Evolutionary conservation across 1,140 invertebrate genomes (phyloP).

Genomic region (Melitaea cinxia): DNA sequence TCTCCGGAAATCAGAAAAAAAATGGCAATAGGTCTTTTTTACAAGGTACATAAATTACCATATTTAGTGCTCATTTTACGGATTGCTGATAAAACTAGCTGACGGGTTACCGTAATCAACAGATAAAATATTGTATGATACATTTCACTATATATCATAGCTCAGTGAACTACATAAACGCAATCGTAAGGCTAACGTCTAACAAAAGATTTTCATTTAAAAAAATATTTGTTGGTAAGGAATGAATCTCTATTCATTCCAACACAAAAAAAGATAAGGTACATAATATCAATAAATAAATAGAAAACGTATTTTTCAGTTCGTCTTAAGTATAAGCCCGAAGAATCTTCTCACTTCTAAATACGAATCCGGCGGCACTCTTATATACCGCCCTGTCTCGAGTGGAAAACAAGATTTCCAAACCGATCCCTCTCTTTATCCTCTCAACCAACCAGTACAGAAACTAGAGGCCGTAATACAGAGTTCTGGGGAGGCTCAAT

Average conservation of each 20-base stretch:
- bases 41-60: constrained; percentile 83
- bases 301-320: constrained; percentile 56
- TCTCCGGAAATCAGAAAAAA: constrained; percentile 85
- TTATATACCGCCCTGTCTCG: constrained; percentile 84
- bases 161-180: no score
- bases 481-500: constrained; percentile 86
- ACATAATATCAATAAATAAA: no score
- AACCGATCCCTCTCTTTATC: constrained; percentile 85
- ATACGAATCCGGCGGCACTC: constrained; percentile 72
- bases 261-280: no score
- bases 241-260: no score
- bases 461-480: constrained; percentile 88
- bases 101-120: no score
- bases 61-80: background rate
- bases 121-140: no score
- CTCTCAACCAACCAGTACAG: constrained; percentile 86
- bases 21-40: constrained; percentile 87
- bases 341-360: constrained; percentile 51
- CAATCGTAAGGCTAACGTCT: no score
- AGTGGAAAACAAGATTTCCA: constrained; percentile 86
- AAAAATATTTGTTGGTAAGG: no score
- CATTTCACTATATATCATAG: no score
- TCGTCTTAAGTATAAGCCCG: constrained; percentile 80
- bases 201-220: no score
- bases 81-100: no score